phyloP scores from a whole-genome alignment of 1,140 invertebrate species.

The Drosophila aff. region DNA sequence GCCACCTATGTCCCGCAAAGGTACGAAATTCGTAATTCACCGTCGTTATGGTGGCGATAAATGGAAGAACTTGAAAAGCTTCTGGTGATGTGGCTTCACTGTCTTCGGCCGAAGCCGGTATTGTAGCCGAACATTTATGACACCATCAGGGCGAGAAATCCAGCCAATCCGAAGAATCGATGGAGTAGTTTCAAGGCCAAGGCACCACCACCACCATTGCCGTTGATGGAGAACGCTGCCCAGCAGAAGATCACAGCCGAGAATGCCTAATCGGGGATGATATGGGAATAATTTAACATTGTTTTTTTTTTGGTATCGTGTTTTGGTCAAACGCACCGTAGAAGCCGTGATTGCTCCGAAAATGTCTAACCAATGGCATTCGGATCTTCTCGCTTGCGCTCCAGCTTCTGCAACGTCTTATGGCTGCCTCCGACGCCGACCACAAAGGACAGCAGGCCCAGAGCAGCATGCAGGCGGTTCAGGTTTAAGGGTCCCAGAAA shows the following conservation, averaged over 20 bases:
- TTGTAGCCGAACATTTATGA: slow-evolving; percentile 79
- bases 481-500: slow-evolving; percentile 43
- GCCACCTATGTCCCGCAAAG: slow-evolving; percentile 46
- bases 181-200: slow-evolving; percentile 58
- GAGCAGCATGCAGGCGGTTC: slow-evolving; percentile 54
- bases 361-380: slow-evolving; percentile 58
- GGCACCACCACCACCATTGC: background rate
- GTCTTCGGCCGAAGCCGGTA: slow-evolving; percentile 74
- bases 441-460: slow-evolving; percentile 53
- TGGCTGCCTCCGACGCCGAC: slow-evolving; percentile 59
- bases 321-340: slow-evolving; percentile 49
- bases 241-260: slow-evolving; percentile 66
- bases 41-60: slow-evolving; percentile 62
- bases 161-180: slow-evolving; percentile 57
- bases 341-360: slow-evolving; percentile 68
- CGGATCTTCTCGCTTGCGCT: slow-evolving; percentile 70
- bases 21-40: slow-evolving; percentile 64
- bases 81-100: slow-evolving; percentile 65
- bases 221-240: slow-evolving; percentile 35
- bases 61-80: slow-evolving; percentile 68
- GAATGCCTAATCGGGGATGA: slow-evolving; percentile 47
- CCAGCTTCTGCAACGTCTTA: slow-evolving; percentile 67
- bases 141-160: slow-evolving; percentile 69
- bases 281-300: slow-evolving; percentile 39
- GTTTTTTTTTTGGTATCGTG: slow-evolving; percentile 6